Base-by-base conservation (phyloP, 2,888 invertebrate genomes). In the Phortica magna region DNA sequence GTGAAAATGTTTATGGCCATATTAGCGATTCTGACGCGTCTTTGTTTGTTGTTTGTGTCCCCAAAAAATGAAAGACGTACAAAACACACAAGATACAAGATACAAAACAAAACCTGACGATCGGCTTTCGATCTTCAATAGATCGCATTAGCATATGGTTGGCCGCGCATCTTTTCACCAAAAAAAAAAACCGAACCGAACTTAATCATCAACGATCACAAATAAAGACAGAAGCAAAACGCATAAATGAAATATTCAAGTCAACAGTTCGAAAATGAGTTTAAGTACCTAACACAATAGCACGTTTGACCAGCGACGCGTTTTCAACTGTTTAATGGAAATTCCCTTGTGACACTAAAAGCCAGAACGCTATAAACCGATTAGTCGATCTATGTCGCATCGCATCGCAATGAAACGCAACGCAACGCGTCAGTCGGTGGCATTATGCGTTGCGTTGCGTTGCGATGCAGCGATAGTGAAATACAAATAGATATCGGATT, bases 321-420 rank as follows among this genome's bases (percentile, higher is more conserved):
- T 80, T 77, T 81, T 68, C 77, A 65, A 48, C 61, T 61, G 9
- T 59, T 73, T 43, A 41, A 79, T 78, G 76, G 77, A 82, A 81
- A 80, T 81, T 77, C 78, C 80, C 78, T 82, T 78, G 79, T 80
- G 79, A 70, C 72, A 74, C 76, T 78, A 77, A 80, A 78, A 79
- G 80, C 53, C 77, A 64, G 78, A 80, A 81, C 79, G 75, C 77
- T 53, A 55, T 81, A 81, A 81, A 83, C 88, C 89, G 88, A 88
- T 88, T 88, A 88, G 80, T 70, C 43, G 81, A 76, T 79, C 80
- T 14, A 39, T 9, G 72, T n/a, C n/a, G n/a, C n/a, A n/a, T n/a
- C n/a, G n/a, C n/a, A n/a, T n/a, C n/a, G n/a, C n/a, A n/a, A n/a
- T n/a, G n/a, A n/a, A n/a, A n/a, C n/a, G n/a, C n/a, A n/a, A n/a